Base-by-base conservation (phyloP, 2,888 invertebrate species). In the Acronicta leporina region DNA sequence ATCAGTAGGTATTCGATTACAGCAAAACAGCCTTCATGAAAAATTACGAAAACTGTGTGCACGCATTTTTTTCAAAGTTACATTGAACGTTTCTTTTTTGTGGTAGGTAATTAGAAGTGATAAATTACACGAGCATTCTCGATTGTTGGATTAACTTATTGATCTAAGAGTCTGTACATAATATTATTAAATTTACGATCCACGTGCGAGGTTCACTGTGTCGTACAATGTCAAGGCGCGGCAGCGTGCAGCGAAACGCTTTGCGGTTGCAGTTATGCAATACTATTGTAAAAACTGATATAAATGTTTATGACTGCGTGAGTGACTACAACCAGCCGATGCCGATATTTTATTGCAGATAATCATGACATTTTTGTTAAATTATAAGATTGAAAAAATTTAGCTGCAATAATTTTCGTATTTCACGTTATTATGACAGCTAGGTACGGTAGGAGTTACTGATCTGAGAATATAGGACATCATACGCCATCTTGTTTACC, bases 211-310 rank as follows among this genome's bases (percentile, higher is more conserved):
- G 91, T 89, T 88, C 88, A 89, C 80, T 87, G 87, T 87, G 87
- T 89, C 85, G 90, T 86, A 84, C 94, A 94, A 92, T 93, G 94
- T 93, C 94, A 94, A 94, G 94, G 94, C 89, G 77, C 81, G 75
- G 80, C 74, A 76, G 73, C 79, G 94, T 89, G 77, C 81, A 74
- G 79, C 75, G 77, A 73, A 79, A 84, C 82, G 80, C 63, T 62
- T 79, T 75, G 74, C 81, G 80, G 80, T 77, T 79, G 79, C 77
- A 75, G 78, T 92, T 92, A 92, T 90, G 89, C 87, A 92, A 92
- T 80, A 77, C 82, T 82, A 88, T 89, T 92, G 88, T 91, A 88
- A 88, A n/a, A 91, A 88, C 88, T 87, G 87, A 85, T 90, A 90
- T 90, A 90, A 91, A 91, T 87, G 80, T 87, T 87, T 88, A 88